A percentile compares a stretch with the other conserved stretches of the same genome.
phyloP scores from a whole-genome alignment of 2,888 invertebrate genomes.

The Acanthosepion esculentum region DNA sequence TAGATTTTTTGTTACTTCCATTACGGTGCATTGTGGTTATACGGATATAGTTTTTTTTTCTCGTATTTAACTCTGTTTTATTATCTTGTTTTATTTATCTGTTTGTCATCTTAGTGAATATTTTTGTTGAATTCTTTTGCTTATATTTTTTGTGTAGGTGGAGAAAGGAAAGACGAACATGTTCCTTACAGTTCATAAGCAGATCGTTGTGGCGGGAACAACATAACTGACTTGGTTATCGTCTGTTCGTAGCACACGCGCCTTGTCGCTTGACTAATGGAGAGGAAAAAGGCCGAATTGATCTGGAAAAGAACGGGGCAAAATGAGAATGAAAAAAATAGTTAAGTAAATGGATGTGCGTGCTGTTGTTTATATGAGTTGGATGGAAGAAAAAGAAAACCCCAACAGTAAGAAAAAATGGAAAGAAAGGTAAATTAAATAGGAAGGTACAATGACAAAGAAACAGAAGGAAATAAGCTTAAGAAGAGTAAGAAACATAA shows the following conservation, averaged over 20 bases:
- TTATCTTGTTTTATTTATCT: neutral
- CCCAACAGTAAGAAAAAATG: neutral
- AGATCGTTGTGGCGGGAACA: constrained; percentile 11
- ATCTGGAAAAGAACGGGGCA: constrained; percentile 20
- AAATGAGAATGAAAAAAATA: neutral
- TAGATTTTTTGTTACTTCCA: constrained; percentile 33
- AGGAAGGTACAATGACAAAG: neutral
- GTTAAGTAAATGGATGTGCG: constrained; percentile 4
- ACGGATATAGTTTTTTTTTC: neutral
- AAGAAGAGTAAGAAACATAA: neutral
- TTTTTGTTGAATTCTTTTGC: constrained; percentile 33
- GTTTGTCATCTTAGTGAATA: constrained; percentile 6
- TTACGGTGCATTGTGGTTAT: neutral
- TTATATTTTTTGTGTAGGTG: constrained; percentile 3
- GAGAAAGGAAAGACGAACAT: neutral
- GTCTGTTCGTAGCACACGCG: constrained; percentile 15
- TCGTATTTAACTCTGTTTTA: neutral
- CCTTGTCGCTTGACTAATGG: constrained; percentile 33
- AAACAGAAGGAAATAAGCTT: neutral
- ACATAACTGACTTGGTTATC: constrained; percentile 33
- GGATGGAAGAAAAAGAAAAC: neutral
- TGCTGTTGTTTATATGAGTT: constrained; percentile 12
- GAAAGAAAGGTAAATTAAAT: neutral
- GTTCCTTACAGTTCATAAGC: neutral
- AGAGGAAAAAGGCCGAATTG: neutral